Evolutionary conservation across 64 coral and sea anemone genomes (phyloP), one percentile per base, ranked within the genome.

Genomic region (Orbicella faveolata): DNA sequence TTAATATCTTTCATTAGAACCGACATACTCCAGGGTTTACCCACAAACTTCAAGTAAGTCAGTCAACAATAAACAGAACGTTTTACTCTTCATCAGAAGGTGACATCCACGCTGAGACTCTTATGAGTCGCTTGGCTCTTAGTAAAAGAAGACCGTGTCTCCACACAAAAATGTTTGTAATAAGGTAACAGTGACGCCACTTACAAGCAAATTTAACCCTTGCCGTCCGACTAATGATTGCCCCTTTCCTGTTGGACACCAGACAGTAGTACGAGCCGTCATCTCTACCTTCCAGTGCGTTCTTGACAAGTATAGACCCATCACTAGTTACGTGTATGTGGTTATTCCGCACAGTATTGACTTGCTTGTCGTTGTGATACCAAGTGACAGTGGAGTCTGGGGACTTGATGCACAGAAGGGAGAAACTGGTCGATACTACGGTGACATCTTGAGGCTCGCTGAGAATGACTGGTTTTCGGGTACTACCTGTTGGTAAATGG

Each of bases 151-250:
- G 1, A 59, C 55, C 55, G 11, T 14, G 55, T 16, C 10, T 59
- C 55, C 15, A 14, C 55, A 59, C 15, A 59, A 12, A 30, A 59
- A 16, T 59, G 15, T 16, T 59, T 51, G 36, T 3, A 17, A 6
- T 52, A 12, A 52, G 0, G n/a, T 30, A 44, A 41, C 0, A 6
- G 20, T 83, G 54, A 2, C 6, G 18, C 3, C 59, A 94, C 95
- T 88, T 97, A 97, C 95, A 97, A 17, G 95, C 83, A 79, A 97
- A 97, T 59, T 62, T 90, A 14, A 97, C 95, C 3, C 37, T 88
- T 13, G 92, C 95, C 36, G 21, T 83, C 48, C 84, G 91, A 36
- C 95, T 97, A 20, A 94, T 72, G 14, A 97, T 23, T 6, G 89
- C 6, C 12, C 88, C 78, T 68, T 77, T 88, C 4, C 51, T 44